Base-by-base conservation (phyloP, 1,140 invertebrate genomes). In the Leptinotarsa lineolata region DNA sequence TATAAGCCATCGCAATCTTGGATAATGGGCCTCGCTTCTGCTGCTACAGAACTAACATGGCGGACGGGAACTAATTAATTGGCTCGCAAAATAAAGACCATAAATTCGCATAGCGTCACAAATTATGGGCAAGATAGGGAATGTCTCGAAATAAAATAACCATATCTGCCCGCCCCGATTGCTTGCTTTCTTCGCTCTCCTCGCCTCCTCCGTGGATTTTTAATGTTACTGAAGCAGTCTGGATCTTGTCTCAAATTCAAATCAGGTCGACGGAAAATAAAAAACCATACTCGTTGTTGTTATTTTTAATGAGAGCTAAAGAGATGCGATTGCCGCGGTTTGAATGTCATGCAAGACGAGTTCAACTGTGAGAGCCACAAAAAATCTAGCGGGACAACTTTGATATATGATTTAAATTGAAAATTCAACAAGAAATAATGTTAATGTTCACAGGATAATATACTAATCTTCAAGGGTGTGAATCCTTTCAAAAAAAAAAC, bases 21-120 rank as follows among this genome's bases (percentile, higher is more conserved):
- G 81, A 83, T 83, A 83, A 83, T 83, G 81, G 81, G 77, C 75
- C 76, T 45, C 74, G 70, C 72, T 75, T 75, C 74, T 70, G 77
- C 72, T 66, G 45, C 72, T 70, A 66, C 74, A 67, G 66, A 74
- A 72, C 77, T 71, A 79, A 81, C 77, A 79, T 77, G 81, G 83
- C 77, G 81, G 77, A 81, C 77, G 79, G 75, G 83, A 84, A 84
- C 83, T 84, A 84, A 84, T 84, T 84, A 84, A 84, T 84, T 83
- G 83, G 83, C 82, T 83, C 82, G 80, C 82, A 82, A 84, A 84
- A 84, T 84, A 84, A 84, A 83, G 83, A 82, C 83, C 79, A 83
- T 84, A 84, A 84, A 84, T 84, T 84, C 80, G 76, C 82, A 80
- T 80, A 79, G 82, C 83, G 80, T 84, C 83, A 82, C 83, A 82